These are phyloP conservation scores for Bos indicus DNA, from an alignment of 2,113 vertebrate genomes.

Conservation along the genomic window DNA sequence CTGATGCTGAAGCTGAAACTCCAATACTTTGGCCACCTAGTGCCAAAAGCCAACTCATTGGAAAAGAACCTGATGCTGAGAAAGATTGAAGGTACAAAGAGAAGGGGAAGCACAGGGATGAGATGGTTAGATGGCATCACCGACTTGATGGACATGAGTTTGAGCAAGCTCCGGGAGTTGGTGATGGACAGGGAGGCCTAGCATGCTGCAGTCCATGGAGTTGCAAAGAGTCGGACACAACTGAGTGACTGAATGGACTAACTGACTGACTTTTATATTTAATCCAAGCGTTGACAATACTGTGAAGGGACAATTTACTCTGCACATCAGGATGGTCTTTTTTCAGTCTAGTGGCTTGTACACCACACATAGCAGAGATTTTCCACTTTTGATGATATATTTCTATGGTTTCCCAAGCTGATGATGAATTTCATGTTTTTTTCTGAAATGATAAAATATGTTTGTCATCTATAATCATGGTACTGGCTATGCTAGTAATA, in stretches of 20 bases:
- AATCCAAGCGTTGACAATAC: neutral
- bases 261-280: neutral
- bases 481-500: neutral
- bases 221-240: accelerated
- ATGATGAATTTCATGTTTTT: neutral
- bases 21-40: neutral
- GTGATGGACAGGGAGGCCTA: neutral
- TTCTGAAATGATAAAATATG: neutral
- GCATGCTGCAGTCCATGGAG: neutral
- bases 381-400: neutral
- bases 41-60: neutral
- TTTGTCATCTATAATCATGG: neutral
- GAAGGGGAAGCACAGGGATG: neutral
- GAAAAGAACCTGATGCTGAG: neutral
- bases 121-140: neutral
- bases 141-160: neutral
- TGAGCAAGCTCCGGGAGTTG: neutral
- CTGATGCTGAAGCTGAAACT: neutral
- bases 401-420: neutral
- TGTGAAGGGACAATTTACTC: neutral
- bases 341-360: neutral
- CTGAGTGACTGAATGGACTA: neutral
- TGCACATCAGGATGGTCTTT: neutral
- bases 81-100: neutral
- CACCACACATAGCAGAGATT: neutral